Evolutionary conservation across 1,140 invertebrate genomes (phyloP), one percentile per base, ranked within the genome.

Genomic region (Thereuonema tuberculata): DNA sequence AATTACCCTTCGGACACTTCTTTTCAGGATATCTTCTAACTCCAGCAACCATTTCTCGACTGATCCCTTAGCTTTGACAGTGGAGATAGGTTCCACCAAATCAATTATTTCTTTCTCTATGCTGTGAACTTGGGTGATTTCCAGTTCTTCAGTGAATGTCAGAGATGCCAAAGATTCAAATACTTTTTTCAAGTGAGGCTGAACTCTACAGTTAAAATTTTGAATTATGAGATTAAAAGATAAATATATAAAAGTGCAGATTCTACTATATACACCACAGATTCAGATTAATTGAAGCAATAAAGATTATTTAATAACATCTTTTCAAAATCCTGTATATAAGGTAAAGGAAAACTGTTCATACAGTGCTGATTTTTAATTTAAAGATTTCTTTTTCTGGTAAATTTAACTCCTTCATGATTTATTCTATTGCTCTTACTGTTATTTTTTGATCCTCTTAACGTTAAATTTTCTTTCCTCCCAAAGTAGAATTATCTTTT

Each of bases 31-130:
- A n/a, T 67, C 71, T 74, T 98, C 94, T 24, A 98, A 75, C 68
- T 97, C 87, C 1, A 92, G 71, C 1, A 98, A 76, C 94, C 94
- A 98, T 76, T 95, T 96, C 74, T 98, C 95, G 0, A 98, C 94
- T 73, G 93, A 89, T 56, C 94, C 93, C 67, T 89, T 78, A n/a
- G 93, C 90, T 59, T 84, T 82, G 1, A 80, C 80, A 0, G 93
- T 97, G 52, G 87, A 87, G 62, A 98, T 93, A 2, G 83, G 74
- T 52, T 87, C 82, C 17, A 84, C 83, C 1, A 96, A 75, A 23
- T 75, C 67, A 17, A 98, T 85, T 27, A 83, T 75, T 75, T 98
- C 94, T 23, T 82, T 85, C 72, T 96, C 91, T 58, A 84, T 86
- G 2, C 92, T 95, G 68, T 81, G 84, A 84, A 98, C 94, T 37